Conservation (phyloP, 2,888 invertebrate species). For the Temnothorax rugatulus region DNA sequence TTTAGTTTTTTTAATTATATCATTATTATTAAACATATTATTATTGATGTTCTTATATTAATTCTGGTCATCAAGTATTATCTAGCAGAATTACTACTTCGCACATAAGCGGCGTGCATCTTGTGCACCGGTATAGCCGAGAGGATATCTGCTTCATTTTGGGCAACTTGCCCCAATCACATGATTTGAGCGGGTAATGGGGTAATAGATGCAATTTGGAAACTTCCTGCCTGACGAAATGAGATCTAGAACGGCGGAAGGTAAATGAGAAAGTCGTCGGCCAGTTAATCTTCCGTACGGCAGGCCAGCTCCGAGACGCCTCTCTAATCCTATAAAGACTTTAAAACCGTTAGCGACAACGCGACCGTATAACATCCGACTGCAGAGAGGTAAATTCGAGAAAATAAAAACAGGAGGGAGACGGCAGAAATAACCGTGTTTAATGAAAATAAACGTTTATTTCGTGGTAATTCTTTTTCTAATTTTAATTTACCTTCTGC, state of each 20-base stretch:
- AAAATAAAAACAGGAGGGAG: conserved; percentile 23
- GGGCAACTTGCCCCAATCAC: conserved; percentile 40
- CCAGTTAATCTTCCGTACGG: conserved; percentile 58
- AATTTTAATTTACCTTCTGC: neutral
- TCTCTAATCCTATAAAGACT: conserved; percentile 61
- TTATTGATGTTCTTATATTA: neutral
- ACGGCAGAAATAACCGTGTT: conserved; percentile 28
- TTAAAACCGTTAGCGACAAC: conserved; percentile 58
- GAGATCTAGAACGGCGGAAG: conserved; percentile 49
- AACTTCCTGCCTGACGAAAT: conserved; percentile 54
- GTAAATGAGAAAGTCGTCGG: conserved; percentile 55
- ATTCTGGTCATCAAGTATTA: conserved; percentile 1
- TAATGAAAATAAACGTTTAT: conserved; percentile 33
- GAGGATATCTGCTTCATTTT: conserved; percentile 38
- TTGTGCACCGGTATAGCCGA: neutral
- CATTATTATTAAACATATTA: neutral
- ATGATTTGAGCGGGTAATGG: conserved; percentile 35
- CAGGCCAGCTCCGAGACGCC: conserved; percentile 44
- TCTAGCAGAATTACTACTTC: neutral
- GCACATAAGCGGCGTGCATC: neutral
- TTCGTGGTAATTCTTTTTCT: neutral
- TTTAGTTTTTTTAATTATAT: neutral
- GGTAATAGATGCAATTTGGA: conserved; percentile 54
- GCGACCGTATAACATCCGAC: conserved; percentile 48
- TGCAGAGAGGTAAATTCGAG: conserved; percentile 17